These are phyloP conservation scores for Radopholus similis DNA, from an alignment of 1,140 invertebrate genomes.

Conservation along the genomic window DNA sequence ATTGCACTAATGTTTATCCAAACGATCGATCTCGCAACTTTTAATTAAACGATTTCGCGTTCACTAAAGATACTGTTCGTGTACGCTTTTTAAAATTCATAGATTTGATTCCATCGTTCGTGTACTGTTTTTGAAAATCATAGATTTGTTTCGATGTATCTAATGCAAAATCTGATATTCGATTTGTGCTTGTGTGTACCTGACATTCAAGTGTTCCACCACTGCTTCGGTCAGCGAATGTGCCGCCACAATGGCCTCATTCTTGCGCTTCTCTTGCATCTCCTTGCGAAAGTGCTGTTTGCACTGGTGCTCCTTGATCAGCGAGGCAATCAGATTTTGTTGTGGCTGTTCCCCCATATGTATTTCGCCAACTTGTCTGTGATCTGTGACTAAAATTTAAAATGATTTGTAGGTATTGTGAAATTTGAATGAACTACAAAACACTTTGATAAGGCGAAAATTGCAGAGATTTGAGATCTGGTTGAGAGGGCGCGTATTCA, in stretches of 20 bases:
- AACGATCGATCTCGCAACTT: too few species aligned
- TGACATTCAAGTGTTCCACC: constrained; percentile 93
- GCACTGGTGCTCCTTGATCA: not conserved
- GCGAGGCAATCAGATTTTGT: too few species aligned
- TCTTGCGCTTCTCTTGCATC: constrained; percentile 76
- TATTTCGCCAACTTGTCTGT: too few species aligned
- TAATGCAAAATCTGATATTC: not conserved
- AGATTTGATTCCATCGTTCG: not conserved
- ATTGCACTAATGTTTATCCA: not conserved
- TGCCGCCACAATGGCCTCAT: constrained; percentile 84
- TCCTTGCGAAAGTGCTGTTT: not conserved
- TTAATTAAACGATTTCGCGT: not conserved
- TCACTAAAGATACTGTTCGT: too few species aligned
- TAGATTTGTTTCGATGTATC: not conserved
- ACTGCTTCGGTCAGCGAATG: constrained; percentile 85
- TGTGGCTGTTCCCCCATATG: too few species aligned
- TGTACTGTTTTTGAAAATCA: not conserved
- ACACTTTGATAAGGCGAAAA: too few species aligned
- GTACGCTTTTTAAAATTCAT: not conserved
- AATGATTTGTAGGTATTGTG: too few species aligned
- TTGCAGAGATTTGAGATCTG: too few species aligned
- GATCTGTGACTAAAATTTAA: too few species aligned
- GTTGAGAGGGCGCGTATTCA: too few species aligned
- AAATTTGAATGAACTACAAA: too few species aligned
- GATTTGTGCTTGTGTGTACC: constrained; percentile 71